Percentiles rank a stretch among this genome's conserved stretches.
phyloP scores from a whole-genome alignment of 1,140 invertebrate genomes.

The Neelides sp. region DNA sequence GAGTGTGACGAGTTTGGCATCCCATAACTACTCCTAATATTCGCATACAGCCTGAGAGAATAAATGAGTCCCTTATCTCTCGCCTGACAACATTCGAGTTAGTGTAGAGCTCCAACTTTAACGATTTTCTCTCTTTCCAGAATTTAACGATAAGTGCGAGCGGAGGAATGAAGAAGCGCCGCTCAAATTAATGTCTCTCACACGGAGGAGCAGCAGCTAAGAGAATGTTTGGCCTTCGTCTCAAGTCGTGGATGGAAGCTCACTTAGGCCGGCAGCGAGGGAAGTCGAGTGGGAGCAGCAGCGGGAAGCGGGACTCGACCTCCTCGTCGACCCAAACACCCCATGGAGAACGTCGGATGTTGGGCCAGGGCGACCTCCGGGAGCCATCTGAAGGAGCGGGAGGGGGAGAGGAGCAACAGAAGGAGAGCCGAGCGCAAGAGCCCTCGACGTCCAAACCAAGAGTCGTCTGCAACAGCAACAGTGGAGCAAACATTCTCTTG shows the following conservation, averaged over 20 bases:
- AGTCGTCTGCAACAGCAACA: neutral
- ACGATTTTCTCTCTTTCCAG: too few species aligned
- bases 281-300: neutral
- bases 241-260: slow-evolving; percentile 31
- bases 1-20: too few species aligned
- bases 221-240: slow-evolving; percentile 26
- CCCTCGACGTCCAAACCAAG: neutral
- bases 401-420: neutral
- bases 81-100: too few species aligned
- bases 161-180: too few species aligned
- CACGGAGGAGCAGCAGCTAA: too few species aligned
- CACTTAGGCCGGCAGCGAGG: slow-evolving; percentile 20
- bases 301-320: neutral
- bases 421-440: neutral
- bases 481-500: slow-evolving; percentile 15
- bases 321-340: slow-evolving; percentile 2
- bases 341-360: neutral
- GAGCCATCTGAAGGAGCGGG: neutral
- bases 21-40: too few species aligned
- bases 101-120: too few species aligned
- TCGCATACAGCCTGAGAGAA: too few species aligned
- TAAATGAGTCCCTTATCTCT: too few species aligned
- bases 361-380: neutral
- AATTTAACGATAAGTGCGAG: too few species aligned
- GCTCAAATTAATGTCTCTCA: too few species aligned